Conservation (phyloP, 2,113 vertebrate genomes). For the Cyprinus carpio region DNA sequence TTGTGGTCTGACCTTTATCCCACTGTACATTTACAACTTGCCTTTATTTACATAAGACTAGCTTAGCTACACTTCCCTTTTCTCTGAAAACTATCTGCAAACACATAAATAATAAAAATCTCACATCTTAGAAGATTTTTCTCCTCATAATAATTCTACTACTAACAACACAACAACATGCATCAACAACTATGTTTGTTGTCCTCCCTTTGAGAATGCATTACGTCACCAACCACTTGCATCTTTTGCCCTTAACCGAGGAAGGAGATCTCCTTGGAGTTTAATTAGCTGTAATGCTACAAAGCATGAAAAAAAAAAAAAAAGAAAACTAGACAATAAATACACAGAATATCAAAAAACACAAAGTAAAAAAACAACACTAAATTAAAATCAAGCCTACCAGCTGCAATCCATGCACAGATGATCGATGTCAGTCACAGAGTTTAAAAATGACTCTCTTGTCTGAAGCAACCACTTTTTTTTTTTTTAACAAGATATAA, state of each 20-base stretch:
- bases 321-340: too few relatives aligned
- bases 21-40: neutral
- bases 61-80: neutral
- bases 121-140: neutral
- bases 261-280: neutral
- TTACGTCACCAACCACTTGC: slow-evolving; percentile 33
- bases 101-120: neutral
- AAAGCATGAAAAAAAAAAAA: too few relatives aligned
- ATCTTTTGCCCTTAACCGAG: slow-evolving; percentile 21
- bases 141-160: slow-evolving; percentile 37
- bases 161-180: slow-evolving; percentile 11
- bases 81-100: slow-evolving; percentile 5
- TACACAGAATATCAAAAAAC: too few relatives aligned
- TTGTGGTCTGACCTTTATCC: neutral
- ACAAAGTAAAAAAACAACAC: too few relatives aligned
- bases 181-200: slow-evolving; percentile 33
- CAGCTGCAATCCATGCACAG: neutral
- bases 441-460: neutral
- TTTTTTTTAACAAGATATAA: neutral
- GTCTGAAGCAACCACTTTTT: neutral
- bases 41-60: neutral
- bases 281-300: slow-evolving; percentile 31
- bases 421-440: neutral
- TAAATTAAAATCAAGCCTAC: too few relatives aligned
- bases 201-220: slow-evolving; percentile 30